Evolutionary conservation across 2,113 vertebrate species (phyloP).

Genomic region (Catharus fuscescens): DNA sequence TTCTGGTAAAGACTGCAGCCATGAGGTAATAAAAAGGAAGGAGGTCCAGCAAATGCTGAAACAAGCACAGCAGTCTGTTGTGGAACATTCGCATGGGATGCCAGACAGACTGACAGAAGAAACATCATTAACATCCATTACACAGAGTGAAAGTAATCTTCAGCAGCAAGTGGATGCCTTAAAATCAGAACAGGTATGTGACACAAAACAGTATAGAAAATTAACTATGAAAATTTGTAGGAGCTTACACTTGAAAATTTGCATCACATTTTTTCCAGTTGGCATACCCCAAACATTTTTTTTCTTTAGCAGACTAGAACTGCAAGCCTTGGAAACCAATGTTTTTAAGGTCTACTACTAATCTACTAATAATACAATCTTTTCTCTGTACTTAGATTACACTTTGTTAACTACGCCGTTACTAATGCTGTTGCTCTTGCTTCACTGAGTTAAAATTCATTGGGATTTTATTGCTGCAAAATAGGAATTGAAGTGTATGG

Average conservation of each 20-base stretch:
- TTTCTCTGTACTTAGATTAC: neutral
- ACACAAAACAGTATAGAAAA: neutral
- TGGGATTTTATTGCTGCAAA: neutral
- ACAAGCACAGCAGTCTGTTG: constrained; percentile 33
- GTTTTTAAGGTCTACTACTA: neutral
- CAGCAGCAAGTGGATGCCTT: constrained; percentile 76
- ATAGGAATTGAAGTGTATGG: neutral
- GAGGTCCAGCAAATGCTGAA: constrained; percentile 62
- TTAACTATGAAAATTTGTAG: neutral
- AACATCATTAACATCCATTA: neutral
- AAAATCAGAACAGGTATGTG: constrained; percentile 80
- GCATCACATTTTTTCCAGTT: neutral
- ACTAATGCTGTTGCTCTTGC: neutral
- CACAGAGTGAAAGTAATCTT: constrained; percentile 69
- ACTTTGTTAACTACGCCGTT: neutral
- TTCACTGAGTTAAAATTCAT: neutral
- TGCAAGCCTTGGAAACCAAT: neutral
- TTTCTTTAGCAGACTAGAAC: neutral
- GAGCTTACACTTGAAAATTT: neutral
- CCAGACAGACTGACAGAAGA: constrained; percentile 64
- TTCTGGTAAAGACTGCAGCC: constrained; percentile 57
- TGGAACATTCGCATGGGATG: constrained; percentile 33
- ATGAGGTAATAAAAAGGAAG: constrained; percentile 50
- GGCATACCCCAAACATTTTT: neutral
- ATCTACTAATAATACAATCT: neutral